These are phyloP conservation scores for Lophura nycthemera DNA, from an alignment of 2,113 vertebrate genomes.

Conservation along the genomic window DNA sequence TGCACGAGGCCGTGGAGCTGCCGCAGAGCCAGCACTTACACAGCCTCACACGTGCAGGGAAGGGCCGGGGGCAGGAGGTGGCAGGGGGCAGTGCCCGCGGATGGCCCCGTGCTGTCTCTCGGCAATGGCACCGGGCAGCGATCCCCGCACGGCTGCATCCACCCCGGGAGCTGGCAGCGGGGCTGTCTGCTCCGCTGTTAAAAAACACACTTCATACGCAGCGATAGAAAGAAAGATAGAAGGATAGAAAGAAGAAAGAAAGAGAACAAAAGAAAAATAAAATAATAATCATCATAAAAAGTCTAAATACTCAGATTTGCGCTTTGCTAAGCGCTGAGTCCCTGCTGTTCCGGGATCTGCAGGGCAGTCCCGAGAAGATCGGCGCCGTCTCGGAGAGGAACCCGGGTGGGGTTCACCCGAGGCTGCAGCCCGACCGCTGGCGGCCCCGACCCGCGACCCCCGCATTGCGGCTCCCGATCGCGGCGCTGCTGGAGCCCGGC, in stretches of 20 bases:
- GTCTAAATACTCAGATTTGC: background rate
- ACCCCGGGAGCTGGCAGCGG: background rate
- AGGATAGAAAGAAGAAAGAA: background rate
- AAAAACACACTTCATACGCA: background rate
- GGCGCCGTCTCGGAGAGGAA: too few species aligned
- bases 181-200: background rate
- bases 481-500: background rate
- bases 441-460: background rate
- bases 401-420: background rate
- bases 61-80: background rate
- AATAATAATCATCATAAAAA: background rate
- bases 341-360: background rate
- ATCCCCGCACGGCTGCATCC: background rate
- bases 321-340: background rate
- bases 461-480: background rate
- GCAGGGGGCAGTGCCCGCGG: background rate
- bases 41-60: background rate
- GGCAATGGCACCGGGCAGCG: background rate
- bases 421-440: too few species aligned
- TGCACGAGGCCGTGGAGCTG: accelerated
- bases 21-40: background rate
- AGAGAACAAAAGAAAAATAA: background rate
- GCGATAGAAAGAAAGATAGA: background rate
- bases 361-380: background rate
- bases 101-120: background rate